phyloP scores from a whole-genome alignment of 2,888 invertebrate species.

The Plusia festucae region DNA sequence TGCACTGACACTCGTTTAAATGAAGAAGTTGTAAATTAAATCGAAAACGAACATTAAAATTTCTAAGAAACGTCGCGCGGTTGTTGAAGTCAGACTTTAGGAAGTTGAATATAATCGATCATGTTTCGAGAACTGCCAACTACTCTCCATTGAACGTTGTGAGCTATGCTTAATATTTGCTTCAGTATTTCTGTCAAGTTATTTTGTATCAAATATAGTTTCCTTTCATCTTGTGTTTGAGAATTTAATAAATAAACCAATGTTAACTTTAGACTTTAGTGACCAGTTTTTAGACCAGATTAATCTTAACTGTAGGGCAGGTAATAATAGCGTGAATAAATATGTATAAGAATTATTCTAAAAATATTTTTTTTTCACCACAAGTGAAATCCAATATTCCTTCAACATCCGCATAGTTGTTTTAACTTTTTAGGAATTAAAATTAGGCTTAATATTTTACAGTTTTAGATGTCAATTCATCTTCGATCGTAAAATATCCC shows the following conservation, averaged over 20 bases:
- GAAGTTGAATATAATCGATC: slow-evolving; percentile 1
- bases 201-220: neutral
- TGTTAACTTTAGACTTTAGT: neutral
- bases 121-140: neutral
- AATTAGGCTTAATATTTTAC: neutral
- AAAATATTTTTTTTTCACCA: no score
- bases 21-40: slow-evolving; percentile 4
- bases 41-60: neutral
- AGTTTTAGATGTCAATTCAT: slow-evolving; percentile 9
- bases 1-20: neutral
- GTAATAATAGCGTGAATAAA: no score
- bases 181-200: neutral
- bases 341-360: no score
- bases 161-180: neutral
- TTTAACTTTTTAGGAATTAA: no score
- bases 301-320: no score
- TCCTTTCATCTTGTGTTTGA: slow-evolving; percentile 4
- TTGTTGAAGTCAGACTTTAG: slow-evolving; percentile 4
- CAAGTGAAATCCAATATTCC: no score
- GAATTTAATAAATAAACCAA: neutral
- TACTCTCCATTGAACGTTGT: neutral
- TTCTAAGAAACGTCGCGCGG: slow-evolving; percentile 1
- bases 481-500: slow-evolving; percentile 16
- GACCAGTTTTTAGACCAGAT: neutral
- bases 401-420: no score